Evolutionary conservation across 2,797 vertebrate genomes (phyloP).

Genomic region (Columba guinea): DNA sequence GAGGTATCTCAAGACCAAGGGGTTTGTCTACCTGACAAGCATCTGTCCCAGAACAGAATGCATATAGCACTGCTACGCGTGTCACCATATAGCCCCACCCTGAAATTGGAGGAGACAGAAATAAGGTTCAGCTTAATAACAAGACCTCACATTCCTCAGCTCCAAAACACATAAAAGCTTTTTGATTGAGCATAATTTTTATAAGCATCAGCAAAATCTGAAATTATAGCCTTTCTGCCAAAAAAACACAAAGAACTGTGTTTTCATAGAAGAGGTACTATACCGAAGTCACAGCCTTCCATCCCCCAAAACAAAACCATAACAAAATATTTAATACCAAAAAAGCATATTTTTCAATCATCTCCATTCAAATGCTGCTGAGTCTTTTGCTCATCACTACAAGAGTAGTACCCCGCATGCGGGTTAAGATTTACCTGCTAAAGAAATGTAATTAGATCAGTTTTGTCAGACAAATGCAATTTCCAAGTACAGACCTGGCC

Average conservation of each 20-base stretch:
- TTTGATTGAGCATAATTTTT: not conserved
- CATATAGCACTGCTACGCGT: not conserved
- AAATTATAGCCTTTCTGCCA: conserved; percentile 36
- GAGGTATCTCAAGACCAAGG: not conserved
- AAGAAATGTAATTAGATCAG: not conserved
- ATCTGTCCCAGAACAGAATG: not conserved
- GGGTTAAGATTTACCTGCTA: not conserved
- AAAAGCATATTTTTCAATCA: not conserved
- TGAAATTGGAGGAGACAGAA: not conserved
- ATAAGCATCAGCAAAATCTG: conserved; percentile 11
- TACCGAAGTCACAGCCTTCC: not conserved
- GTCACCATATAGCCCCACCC: accelerated
- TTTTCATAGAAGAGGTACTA: not conserved
- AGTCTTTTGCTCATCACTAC: not conserved
- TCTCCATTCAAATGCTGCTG: not conserved
- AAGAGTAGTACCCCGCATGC: not conserved
- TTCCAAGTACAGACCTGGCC: not conserved
- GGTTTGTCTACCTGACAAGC: not conserved
- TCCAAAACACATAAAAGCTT: conserved; percentile 20
- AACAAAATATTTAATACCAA: not conserved
- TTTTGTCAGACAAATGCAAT: not conserved
- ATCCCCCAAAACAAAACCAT: not conserved
- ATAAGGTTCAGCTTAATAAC: conserved; percentile 2
- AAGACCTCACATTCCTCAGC: not conserved
- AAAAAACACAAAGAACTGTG: conserved; percentile 8